These are phyloP conservation scores for Chondrilla cf. caribensis DNA, from an alignment of 37 sponge, comb jelly and placozoan species.

Conservation along the genomic window DNA sequence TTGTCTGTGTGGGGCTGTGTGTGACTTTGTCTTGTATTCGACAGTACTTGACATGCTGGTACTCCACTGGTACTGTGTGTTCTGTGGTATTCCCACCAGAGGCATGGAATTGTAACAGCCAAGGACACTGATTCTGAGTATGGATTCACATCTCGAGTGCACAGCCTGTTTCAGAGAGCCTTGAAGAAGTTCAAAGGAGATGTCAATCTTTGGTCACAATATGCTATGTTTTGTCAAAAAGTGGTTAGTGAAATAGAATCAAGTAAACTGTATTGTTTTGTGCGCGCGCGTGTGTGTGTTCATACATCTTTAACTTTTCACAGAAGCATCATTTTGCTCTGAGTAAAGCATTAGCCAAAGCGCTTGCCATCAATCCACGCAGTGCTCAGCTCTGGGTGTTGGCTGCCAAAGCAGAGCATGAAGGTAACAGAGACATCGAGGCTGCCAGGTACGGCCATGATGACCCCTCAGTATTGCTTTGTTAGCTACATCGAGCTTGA, in stretches of 20 bases:
- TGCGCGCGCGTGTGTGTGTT: neutral
- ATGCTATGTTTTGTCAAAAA: constrained; percentile 57
- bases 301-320: neutral
- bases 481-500: neutral
- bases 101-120: constrained; percentile 27
- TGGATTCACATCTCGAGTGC: constrained; percentile 61
- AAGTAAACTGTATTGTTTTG: neutral
- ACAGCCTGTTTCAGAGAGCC: constrained; percentile 63
- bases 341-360: constrained; percentile 53
- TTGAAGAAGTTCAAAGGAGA: constrained; percentile 81
- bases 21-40: too few species aligned
- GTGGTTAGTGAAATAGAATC: constrained; percentile 13
- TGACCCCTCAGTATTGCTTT: neutral
- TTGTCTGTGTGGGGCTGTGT: neutral
- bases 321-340: constrained; percentile 40
- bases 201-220: constrained; percentile 75
- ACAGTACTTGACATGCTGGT: too few species aligned
- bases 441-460: constrained; percentile 38
- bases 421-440: constrained; percentile 51
- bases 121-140: constrained; percentile 49
- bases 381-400: constrained; percentile 76
- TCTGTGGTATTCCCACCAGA: constrained; percentile 25
- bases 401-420: constrained; percentile 85
- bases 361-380: constrained; percentile 60
- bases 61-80: neutral